Base-by-base conservation (phyloP, 1,140 invertebrate species). In the Drosophila sulfurigaster region DNA sequence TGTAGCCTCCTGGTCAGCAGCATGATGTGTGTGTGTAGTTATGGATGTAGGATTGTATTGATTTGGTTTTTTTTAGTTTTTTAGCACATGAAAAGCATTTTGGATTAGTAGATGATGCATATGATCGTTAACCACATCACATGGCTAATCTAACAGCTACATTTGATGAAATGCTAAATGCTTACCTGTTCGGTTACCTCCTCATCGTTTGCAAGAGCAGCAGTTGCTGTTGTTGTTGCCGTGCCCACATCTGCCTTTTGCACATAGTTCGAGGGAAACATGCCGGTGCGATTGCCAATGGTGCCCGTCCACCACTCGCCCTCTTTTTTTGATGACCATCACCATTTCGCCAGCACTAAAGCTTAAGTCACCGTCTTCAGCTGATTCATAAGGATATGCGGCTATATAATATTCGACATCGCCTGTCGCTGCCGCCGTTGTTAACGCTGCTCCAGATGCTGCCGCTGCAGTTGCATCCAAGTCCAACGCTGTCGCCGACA, bases 291-390 rank as follows among this genome's bases (percentile, higher is more conserved):
- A 81, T 41, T 95, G 45, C 95, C 97, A 79, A 99, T 96, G 56
- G 95, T 95, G 41, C 99, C 99, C 7, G 98, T 99, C 99, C 99
- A 99, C 99, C 99, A 99, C 91, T 99, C 98, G 5, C 98, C 98
- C 75, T 99, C 98, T 76, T 97, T 96, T 96, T 77, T 98, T 96
- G 3, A 95, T 95, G 1, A 99, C 98, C 70, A 95, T 93, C 60
- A 99, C 96, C 65, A 97, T 94, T 92, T 99, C 98, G 1, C 98
- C 98, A 63, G 96, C 96, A 80, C 97, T 96, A 92, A 99, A 99
- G 51, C 94, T 96, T 35, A 99, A 93, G 94, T 99, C 99, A 6
- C 98, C 98, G 0, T 96, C 93, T 93, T 99, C 99, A 8, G 94
- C 93, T 0, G 98, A 99, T 46, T 96, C 94, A 92, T 98, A 98